Base-by-base conservation (phyloP, 2,113 vertebrate species). In the Engystomops pustulosus region DNA sequence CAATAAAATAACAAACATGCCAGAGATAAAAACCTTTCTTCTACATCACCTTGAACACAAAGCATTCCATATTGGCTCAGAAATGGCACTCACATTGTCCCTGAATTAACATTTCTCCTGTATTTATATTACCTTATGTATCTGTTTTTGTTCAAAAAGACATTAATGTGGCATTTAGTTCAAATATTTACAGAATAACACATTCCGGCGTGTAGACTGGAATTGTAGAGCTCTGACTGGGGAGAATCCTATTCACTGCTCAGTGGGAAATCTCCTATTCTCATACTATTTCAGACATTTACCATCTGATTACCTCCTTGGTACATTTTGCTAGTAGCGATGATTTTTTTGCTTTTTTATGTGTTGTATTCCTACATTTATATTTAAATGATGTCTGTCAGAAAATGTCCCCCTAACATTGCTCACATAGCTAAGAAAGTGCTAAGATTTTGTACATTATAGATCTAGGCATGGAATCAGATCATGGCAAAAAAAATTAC, bases 41-140 rank as follows among this genome's bases (percentile, higher is more conserved):
- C 4, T 44, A 45, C 44, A 25, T 71, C n/a, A 45, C 38, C 69
- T 71, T 44, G 69, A 44, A 70, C 23, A 70, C 15, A 70, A 45
- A 41, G 11, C 41, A 45, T 25, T 45, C 27, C 27, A 65, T 65
- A 10, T 65, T 32, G 30, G 30, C 14, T 32, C 14, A 7, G 30
- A 32, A 65, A 65, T 32, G 27, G 27, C 11, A 27, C 12, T 34
- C 38, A 4, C 10, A 69, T 38, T 44, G 10, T 71, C 4, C n/a
- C n/a, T 45, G 23, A 47, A 27, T 72, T 12, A 45, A 25, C 41
- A 72, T 72, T 71, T 25, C 69, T 45, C 12, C 69, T 15, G 6
- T 3, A 72, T 45, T 27, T 72, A 72, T 5, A 72, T 45, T 45
- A 47, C 69, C 69, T 72, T 47, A n/a, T 44, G 11, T 72, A 45